Evolutionary conservation across 2,113 vertebrate genomes (phyloP).

Genomic region (Machaerirhynchus nigripectus): DNA sequence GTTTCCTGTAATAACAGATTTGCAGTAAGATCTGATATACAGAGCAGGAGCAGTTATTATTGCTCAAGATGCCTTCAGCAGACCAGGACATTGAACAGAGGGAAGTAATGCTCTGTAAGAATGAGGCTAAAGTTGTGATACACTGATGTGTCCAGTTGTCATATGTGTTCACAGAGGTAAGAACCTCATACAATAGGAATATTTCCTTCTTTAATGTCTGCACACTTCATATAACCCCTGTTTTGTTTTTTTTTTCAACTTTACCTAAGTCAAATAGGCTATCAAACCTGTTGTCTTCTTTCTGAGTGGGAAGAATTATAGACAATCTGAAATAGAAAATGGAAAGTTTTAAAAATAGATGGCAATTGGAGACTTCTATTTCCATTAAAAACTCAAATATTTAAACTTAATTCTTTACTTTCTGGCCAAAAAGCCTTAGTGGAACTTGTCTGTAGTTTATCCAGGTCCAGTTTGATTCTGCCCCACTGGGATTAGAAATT

Average conservation of each 20-base stretch:
- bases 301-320: background rate
- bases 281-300: background rate
- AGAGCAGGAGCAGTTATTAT: background rate
- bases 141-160: fast-evolving
- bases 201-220: background rate
- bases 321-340: background rate
- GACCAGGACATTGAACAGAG: background rate
- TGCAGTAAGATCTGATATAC: background rate
- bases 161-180: background rate
- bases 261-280: background rate
- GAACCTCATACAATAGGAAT: background rate
- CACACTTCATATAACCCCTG: background rate
- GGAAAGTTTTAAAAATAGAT: background rate
- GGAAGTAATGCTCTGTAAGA: background rate
- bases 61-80: background rate
- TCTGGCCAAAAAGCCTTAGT: background rate
- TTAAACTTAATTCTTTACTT: background rate
- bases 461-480: background rate
- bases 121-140: background rate
- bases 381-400: background rate
- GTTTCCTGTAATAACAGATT: background rate
- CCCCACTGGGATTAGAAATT: background rate
- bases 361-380: background rate
- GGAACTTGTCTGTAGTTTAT: background rate
- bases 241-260: background rate